A percentile compares a stretch with the other conserved stretches of the same genome.
Conservation (phyloP, 2,113 vertebrate species). For the Kobus ellipsiprymnus region DNA sequence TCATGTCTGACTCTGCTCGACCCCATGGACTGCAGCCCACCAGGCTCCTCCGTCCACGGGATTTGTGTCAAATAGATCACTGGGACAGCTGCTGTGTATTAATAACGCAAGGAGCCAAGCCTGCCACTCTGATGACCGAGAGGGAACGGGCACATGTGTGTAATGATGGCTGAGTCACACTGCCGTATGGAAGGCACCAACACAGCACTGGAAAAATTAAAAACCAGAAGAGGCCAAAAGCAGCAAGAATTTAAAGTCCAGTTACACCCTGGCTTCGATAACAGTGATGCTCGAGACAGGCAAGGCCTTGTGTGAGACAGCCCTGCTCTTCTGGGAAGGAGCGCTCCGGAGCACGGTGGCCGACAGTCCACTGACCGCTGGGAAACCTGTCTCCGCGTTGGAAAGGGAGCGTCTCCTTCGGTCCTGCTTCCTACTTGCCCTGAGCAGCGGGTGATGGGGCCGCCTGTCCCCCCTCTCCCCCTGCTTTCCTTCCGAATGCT, state of each 20-base stretch:
- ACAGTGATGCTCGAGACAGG: neutral
- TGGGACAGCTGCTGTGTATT: neutral
- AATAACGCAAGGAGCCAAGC: neutral
- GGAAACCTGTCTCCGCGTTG: neutral
- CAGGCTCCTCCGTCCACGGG: too few species aligned
- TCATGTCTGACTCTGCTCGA: too few species aligned
- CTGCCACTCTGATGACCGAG: rapidly evolving
- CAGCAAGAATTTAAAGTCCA: neutral
- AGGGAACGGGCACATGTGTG: neutral
- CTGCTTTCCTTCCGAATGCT: rapidly evolving
- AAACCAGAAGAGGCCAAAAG: neutral
- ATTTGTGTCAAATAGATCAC: neutral
- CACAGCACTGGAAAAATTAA: neutral
- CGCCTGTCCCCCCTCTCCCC: rapidly evolving
- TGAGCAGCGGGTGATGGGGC: rapidly evolving
- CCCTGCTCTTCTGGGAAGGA: too few species aligned
- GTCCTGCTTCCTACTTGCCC: neutral
- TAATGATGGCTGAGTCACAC: rapidly evolving
- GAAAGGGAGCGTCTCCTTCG: neutral
- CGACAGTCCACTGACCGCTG: rapidly evolving
- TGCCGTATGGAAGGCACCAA: neutral
- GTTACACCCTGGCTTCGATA: neutral
- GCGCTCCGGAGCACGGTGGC: rapidly evolving
- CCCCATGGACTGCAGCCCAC: too few species aligned
- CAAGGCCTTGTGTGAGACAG: neutral